Percentiles rank a stretch among this genome's conserved stretches.
Evolutionary conservation across 2,113 vertebrate species (phyloP).

Genomic region (Nothocercus julius): DNA sequence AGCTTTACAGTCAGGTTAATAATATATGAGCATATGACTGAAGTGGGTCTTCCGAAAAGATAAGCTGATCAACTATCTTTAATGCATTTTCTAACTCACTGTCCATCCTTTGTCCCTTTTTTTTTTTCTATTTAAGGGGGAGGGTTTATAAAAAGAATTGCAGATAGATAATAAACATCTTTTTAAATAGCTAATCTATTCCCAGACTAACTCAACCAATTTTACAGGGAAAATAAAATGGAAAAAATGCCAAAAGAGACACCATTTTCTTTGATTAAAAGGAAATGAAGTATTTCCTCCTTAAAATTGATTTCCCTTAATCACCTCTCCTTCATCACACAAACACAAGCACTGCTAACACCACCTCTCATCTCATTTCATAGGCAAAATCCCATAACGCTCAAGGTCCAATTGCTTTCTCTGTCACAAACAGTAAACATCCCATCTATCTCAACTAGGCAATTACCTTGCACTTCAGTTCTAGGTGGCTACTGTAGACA

Average conservation of each 20-base stretch:
- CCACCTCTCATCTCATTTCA: background rate
- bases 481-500: background rate
- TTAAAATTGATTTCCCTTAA: background rate
- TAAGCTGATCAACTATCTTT: conserved; percentile 44
- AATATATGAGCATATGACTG: conserved; percentile 40
- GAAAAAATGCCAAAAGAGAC: background rate
- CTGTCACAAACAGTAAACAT: background rate
- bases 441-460: background rate
- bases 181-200: conserved; percentile 12
- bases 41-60: conserved; percentile 51
- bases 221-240: background rate
- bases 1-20: conserved; percentile 55
- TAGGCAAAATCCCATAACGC: background rate
- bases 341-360: background rate
- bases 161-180: background rate
- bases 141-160: conserved; percentile 15
- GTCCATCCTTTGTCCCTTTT: background rate
- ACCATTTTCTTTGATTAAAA: conserved; percentile 23
- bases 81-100: conserved; percentile 63
- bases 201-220: background rate
- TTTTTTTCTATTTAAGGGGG: background rate
- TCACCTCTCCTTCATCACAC: background rate
- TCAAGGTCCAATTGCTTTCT: background rate
- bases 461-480: background rate
- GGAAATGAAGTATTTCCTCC: background rate